Evolutionary conservation across 2,113 vertebrate species (phyloP), one percentile per base, ranked within the genome.

Genomic region (Aleadryas rufinucha): DNA sequence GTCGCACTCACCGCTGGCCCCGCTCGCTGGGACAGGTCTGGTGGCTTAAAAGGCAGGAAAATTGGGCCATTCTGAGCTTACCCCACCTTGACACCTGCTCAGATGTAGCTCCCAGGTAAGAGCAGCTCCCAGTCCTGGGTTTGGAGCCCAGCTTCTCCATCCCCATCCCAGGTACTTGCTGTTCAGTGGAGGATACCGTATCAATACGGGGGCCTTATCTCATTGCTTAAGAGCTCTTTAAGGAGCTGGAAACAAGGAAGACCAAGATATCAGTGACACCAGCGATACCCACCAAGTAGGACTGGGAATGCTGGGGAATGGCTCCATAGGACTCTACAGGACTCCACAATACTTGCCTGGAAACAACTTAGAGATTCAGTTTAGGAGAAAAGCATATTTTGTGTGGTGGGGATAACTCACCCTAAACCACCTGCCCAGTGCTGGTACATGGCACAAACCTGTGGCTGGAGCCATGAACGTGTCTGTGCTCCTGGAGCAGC

Each of bases 1-100:
- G 21, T 17, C 0, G 0, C 11, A 1, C 5, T 45, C 81, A 4
- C 16, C 28, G 74, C 60, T 47, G 45, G 66, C n/a, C 47, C 20
- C 0, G 0, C 44, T 45, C 0, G 0, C 60, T 45, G 37, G 77
- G 17, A 49, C 22, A 63, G 24, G 10, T 49, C 49, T 72, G 33
- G 75, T 1, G 4, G 47, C 31, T 87, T 23, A 24, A 39, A 24
- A 39, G 52, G 54, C 16, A 76, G 35, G 45, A 50, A 82, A 74
- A 86, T 7, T 1, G 2, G 28, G 17, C 22, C 20, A 3, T 47
- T 84, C 39, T 47, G 47, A 75, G 81, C 54, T 84, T 27, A 4
- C 7, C 23, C 31, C 7, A n/a, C 30, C 30, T 39, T 33, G 44
- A 8, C 53, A 47, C 20, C 45, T 30, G 61, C 26, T 79, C 61